Percentiles rank a stretch among this genome's conserved stretches.
Evolutionary conservation across 2,888 invertebrate species (phyloP).

Genomic region (Meloe dianella): DNA sequence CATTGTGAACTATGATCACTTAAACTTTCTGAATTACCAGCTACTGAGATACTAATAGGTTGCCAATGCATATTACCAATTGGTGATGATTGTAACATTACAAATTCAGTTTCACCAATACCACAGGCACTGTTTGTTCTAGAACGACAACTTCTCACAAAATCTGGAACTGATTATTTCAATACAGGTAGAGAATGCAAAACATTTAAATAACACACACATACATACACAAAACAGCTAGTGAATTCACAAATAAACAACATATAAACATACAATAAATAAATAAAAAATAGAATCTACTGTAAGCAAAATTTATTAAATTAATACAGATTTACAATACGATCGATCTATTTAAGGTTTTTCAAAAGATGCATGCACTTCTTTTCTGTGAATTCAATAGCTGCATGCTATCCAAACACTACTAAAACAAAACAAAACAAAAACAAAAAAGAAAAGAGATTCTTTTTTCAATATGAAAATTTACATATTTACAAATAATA

Average conservation of each 20-base stretch:
- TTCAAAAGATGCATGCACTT: conserved; percentile 10
- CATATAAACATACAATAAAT: conserved; percentile 20
- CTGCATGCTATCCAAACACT: conserved; percentile 25
- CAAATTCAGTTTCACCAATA: conserved; percentile 63
- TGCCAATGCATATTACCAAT: conserved; percentile 62
- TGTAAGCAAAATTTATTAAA: conserved; percentile 13
- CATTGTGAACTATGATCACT: conserved; percentile 60
- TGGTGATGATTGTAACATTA: conserved; percentile 63
- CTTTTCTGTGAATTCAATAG: conserved; percentile 35
- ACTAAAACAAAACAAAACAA: no score
- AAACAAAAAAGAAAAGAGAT: not conserved
- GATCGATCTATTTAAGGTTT: not conserved
- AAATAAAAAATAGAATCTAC: conserved; percentile 22
- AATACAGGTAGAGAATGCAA: conserved; percentile 30
- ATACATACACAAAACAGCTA: conserved; percentile 44
- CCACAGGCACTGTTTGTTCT: conserved; percentile 57
- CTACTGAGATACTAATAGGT: conserved; percentile 57
- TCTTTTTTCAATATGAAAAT: not conserved
- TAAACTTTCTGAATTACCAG: conserved; percentile 56
- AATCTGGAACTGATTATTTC: conserved; percentile 30
- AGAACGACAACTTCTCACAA: conserved; percentile 46
- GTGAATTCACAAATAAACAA: conserved; percentile 44
- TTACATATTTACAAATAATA: not conserved
- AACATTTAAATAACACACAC: not conserved
- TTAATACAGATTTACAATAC: conserved; percentile 10